Evolutionary conservation across 2,888 invertebrate species (phyloP), one percentile per base, ranked within the genome.

Genomic region (Neoitamus cyanurus): DNA sequence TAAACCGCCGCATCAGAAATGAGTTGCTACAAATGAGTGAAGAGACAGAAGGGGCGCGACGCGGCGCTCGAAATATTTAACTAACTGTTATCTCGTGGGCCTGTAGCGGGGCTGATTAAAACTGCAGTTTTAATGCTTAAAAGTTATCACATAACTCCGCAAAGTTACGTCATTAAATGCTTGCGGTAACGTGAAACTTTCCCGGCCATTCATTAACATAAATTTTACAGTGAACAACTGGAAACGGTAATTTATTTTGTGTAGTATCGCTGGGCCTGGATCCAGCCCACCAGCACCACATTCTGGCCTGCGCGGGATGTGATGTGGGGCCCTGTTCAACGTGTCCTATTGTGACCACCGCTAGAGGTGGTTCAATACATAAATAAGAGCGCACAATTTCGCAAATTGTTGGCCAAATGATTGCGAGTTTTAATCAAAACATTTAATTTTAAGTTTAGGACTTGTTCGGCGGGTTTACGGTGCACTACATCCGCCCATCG

Each of bases 391-490:
- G 73, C 30, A 82, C 84, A 84, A 83, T 84, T 84, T 84, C 68
- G 72, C 75, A 83, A 82, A 84, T 84, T 69, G 84, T 70, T 72
- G 75, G 82, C 58, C 82, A 25, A 84, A 84, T 83, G 37, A 82
- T 84, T 72, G 58, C 73, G 25, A 84, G 72, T 82, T 84, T 84
- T 84, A 84, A 84, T 84, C 84, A 84, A 84, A 84, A 75, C 84
- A 84, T 84, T 84, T 84, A 84, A 83, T 84, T 84, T 73, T 34
- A 82, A 83, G 68, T 84, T 82, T 73, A 48, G 84, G 48, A 37
- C 58, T 58, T 83, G 83, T 84, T 82, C 80, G 46, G 13, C 48
- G 46, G 15, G n/a, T 30, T 3, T n/a, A 11, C 3, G n/a, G 11
- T 70, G 31, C 31, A n/a, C 6, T 73, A 36, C 30, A 73, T 15